Base-by-base conservation (phyloP, 2,797 vertebrate species). In the Pipistrellus nathusii region DNA sequence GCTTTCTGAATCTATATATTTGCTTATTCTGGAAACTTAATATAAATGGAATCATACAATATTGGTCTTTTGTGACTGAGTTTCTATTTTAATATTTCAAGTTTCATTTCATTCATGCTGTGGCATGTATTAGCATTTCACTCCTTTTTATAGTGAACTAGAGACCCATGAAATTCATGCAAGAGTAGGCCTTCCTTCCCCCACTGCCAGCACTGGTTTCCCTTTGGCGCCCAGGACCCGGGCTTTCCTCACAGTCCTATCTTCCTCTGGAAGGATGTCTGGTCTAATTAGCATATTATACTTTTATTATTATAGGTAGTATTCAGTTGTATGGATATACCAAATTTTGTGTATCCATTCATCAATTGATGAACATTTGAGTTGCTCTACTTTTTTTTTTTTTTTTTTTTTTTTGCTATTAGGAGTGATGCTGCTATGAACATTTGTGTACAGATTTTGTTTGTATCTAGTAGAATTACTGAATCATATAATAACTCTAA, bases 1-100 rank as follows among this genome's bases (percentile, higher is more conserved):
- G 30, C 12, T 88, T 92, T 95, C 44, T 66, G 55, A 87, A 57
- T 84, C 21, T 30, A 20, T 83, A 84, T 8, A 66, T 30, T 80
- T 82, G 7, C n/a, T 11, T 62, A 38, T 75, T 53, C 21, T 78
- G 25, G 46, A 81, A 15, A 51, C 3, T 69, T 75, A 6, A 17
- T 46, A 48, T 81, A 64, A 85, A 35, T 72, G 55, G 9, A 88
- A 71, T 73, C 35, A 48, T 30, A n/a, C 6, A 46, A 5, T 44
- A 55, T 17, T 76, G 41, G 21, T 21, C 21, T 71, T 86, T 86
- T 53, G 14, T 51, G 48, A n/a, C 8, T 21, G 32, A 32, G 23
- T 53, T 95, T 14, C 17, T 69, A 88, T 55, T 35, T 64, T 53
- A 72, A 18, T 30, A 85, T 15, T 64, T 83, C 44, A 80, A 73